phyloP scores from a whole-genome alignment of 2,888 invertebrate species.

The Balanococcus diminutus region DNA sequence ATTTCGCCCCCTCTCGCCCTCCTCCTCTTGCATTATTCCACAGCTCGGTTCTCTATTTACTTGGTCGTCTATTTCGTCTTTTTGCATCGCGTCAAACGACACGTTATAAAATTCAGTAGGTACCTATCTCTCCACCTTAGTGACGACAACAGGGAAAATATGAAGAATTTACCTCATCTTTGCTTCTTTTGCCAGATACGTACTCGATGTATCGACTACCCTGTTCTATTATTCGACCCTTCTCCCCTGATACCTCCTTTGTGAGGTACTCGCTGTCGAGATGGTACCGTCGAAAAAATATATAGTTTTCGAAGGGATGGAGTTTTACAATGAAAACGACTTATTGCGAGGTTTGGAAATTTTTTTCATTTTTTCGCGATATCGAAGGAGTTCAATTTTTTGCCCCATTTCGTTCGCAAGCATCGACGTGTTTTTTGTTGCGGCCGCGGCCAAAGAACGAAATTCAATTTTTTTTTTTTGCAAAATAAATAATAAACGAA shows the following conservation, averaged over 20 bases:
- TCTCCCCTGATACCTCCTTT: background rate
- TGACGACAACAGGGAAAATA: background rate
- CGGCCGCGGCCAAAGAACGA: background rate
- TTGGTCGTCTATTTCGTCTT: background rate
- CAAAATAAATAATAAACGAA: background rate
- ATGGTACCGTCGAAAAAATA: background rate
- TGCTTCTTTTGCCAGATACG: background rate
- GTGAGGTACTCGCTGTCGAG: background rate
- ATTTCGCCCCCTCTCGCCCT: background rate
- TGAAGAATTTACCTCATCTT: background rate
- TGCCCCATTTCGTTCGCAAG: background rate
- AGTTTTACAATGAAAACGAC: background rate
- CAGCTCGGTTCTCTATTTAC: background rate
- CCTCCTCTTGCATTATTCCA: background rate
- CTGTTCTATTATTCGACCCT: no score
- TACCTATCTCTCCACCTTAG: background rate
- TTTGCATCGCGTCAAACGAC: background rate
- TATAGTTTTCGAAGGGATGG: background rate
- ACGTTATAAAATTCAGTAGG: background rate
- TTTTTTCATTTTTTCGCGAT: background rate
- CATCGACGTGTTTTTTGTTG: background rate
- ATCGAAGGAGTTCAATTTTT: constrained; percentile 3
- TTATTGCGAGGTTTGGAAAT: background rate
- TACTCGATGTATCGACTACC: no score
- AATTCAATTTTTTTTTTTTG: constrained; percentile 1